Evolutionary conservation across 2,888 invertebrate genomes (phyloP), one percentile per base, ranked within the genome.

Genomic region (Dasypolia templi): DNA sequence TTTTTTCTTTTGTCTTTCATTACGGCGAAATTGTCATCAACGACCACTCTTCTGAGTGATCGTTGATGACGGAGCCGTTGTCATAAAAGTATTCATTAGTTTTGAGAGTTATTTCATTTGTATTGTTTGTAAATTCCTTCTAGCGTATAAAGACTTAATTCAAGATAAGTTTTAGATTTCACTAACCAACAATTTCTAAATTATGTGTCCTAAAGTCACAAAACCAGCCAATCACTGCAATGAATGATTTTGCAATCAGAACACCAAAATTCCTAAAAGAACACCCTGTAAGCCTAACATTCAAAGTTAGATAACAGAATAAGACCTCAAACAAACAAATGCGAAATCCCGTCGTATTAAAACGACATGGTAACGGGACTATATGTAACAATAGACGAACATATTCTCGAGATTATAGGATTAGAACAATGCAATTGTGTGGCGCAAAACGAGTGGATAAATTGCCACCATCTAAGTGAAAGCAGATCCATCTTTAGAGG

Each of bases 361-460:
- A 72, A 67, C 56, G 49, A 67, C 58, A 35, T 49, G 66, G 29
- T 42, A 32, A 67, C 53, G 44, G 35, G 67, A 84, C 81, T 77
- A 86, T 75, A 72, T 64, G 56, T 67, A 65, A 84, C 81, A 81
- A 84, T 78, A 78, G 75, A 49, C 53, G 59, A 58, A 49, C 70
- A 67, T 74, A 74, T 77, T 79, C 72, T 74, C 64, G 55, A 67
- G 86, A 83, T 86, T 84, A 84, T 66, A 32, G 55, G 81, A 81
- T 78, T 83, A 76, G 74, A 81, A 83, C 81, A 86, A 84, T 74
- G 63, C 65, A 70, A 72, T 64, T 72, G 63, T 72, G 26, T 56
- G 56, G 19, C 22, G 61, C 11, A 35, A 7, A 61, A 0, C 12
- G n/a, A 26, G n/a, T 22, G 9, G 6, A 19, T 12, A 56, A 22